Evolutionary conservation across 1,140 invertebrate genomes (phyloP), one percentile per base, ranked within the genome.

Genomic region (Drosophila micromelanica): DNA sequence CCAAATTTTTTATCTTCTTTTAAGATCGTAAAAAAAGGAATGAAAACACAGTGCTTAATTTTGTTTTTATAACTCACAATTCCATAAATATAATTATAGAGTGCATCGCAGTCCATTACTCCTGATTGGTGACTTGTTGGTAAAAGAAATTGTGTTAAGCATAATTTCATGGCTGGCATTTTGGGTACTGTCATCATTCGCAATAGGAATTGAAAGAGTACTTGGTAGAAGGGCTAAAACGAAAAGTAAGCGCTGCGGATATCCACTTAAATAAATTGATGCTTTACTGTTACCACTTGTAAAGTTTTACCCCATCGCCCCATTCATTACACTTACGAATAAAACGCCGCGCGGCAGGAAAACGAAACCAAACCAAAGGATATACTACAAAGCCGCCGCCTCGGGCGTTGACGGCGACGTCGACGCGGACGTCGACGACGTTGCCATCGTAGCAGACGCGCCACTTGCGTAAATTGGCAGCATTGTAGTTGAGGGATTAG

Each of bases 401-500:
- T 49, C 42, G 59, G 60, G 74, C 55, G 46, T n/a, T 30, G 55
- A 51, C 30, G 64, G 38, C 49, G 56, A 63, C 56, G 52, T 37
- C 45, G 61, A 12, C 55, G 71, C 12, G 32, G 32, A 35, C 15
- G 27, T 27, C 30, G 30, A 15, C n/a, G 52, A 67, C 45, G 68
- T 61, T 51, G 65, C 45, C 38, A 69, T 35, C 62, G 59, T 43
- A 56, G 64, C 20, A 57, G 64, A 60, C 45, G 64, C 84, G 80
- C 68, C 84, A 87, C 84, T 89, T 84, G 84, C 79, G 84, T 80
- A 89, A 87, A 87, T 87, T 87, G 84, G 84, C 84, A 87, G 84
- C 79, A 89, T 87, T 87, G 84, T 87, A 84, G 84, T 87, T 87
- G 84, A 89, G 84, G 84, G 84, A 87, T 87, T 87, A 87, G 84